Percentiles rank a stretch among this genome's conserved stretches.
These are phyloP conservation scores for Rhogogaster chlorosoma DNA, from an alignment of 2,888 invertebrate genomes.

Conservation along the genomic window DNA sequence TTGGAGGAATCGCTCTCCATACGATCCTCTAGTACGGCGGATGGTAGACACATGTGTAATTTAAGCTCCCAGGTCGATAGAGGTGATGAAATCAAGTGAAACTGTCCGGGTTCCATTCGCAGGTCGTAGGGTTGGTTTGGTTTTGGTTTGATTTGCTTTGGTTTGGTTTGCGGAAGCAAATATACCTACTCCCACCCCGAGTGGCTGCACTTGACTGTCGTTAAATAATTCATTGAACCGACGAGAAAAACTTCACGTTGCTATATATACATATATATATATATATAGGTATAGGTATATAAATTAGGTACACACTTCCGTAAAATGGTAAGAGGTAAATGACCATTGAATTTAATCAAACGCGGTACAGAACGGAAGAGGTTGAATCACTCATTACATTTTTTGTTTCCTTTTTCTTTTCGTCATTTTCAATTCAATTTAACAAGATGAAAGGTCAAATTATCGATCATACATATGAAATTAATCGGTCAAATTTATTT, in stretches of 20 bases:
- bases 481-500: too few relatives aligned
- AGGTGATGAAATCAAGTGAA: conserved; percentile 64
- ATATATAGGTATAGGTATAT: too few relatives aligned
- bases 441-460: too few relatives aligned
- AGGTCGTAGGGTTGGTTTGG: background rate
- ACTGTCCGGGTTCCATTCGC: conserved; percentile 39
- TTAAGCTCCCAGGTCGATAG: conserved; percentile 43
- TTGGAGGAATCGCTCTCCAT: background rate
- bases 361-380: too few relatives aligned
- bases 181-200: conserved; percentile 59
- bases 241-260: conserved; percentile 52
- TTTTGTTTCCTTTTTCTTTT: too few relatives aligned
- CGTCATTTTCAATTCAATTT: too few relatives aligned
- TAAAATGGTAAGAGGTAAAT: background rate
- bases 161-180: conserved; percentile 63
- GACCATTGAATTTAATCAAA: conserved; percentile 13
- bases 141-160: conserved; percentile 55
- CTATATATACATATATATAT: background rate
- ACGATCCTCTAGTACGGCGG: background rate
- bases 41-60: background rate
- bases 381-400: background rate
- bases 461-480: too few relatives aligned
- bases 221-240: conserved; percentile 72
- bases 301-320: too few relatives aligned
- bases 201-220: conserved; percentile 67